phyloP scores from a whole-genome alignment of 30 jellyfish, hydroid and myxozoan genomes.

The Clytia hemisphaerica region DNA sequence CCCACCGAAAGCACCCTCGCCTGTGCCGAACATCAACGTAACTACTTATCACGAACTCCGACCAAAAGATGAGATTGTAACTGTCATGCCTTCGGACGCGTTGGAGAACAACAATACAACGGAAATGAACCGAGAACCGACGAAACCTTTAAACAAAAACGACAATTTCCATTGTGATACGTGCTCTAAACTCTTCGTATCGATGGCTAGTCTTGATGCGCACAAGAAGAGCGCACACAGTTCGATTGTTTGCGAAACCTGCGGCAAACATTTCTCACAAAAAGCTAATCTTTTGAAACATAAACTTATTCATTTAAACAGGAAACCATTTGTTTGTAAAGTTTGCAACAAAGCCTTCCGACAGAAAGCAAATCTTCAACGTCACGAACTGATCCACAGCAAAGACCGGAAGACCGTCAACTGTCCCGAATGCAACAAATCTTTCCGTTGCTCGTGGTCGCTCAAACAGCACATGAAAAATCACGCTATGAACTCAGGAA shows the following conservation, averaged over 20 bases:
- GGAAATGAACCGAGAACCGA: background rate
- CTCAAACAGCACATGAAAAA: constrained; percentile 30
- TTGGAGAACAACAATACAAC: background rate
- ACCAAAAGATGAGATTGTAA: constrained; percentile 9
- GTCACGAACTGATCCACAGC: constrained; percentile 34
- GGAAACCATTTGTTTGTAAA: constrained; percentile 21
- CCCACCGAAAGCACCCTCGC: too few species aligned
- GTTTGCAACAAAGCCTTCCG: constrained; percentile 30
- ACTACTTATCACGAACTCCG: too few species aligned
- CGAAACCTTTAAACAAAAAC: background rate
- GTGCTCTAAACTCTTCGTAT: constrained; percentile 16
- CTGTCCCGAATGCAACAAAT: constrained; percentile 14
- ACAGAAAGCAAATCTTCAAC: constrained; percentile 34
- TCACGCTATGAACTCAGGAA: background rate
- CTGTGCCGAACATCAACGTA: too few species aligned
- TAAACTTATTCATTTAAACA: constrained; percentile 13
- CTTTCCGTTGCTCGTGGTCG: constrained; percentile 28
- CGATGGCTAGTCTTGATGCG: constrained; percentile 29
- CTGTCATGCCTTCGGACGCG: constrained; percentile 37
- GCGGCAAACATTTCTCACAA: constrained; percentile 30
- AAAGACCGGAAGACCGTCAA: constrained; percentile 29
- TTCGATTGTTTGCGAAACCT: constrained; percentile 22
- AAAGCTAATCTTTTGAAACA: constrained; percentile 26
- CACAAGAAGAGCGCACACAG: constrained; percentile 22
- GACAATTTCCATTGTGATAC: constrained; percentile 27